Evolutionary conservation across 2,113 vertebrate species (phyloP).

Genomic region (Turnix velox): DNA sequence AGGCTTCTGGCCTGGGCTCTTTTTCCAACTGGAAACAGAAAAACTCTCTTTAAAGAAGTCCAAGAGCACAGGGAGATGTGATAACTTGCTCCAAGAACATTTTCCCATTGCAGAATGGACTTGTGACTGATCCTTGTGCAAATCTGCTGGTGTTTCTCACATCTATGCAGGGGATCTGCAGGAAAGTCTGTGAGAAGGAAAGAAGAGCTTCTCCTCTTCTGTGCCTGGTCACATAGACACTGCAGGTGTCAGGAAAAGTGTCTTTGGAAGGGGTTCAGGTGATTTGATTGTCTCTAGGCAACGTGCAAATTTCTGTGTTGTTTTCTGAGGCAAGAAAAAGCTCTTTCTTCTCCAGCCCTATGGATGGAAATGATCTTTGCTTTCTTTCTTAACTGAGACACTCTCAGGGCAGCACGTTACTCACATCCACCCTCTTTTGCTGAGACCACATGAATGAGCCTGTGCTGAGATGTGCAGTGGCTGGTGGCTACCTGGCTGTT

Average conservation of each 20-base stretch:
- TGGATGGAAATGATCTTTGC: neutral
- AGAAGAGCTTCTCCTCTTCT: neutral
- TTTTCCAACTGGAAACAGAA: neutral
- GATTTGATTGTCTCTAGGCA: neutral
- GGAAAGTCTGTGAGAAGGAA: neutral
- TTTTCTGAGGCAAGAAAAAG: neutral
- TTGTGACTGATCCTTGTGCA: neutral
- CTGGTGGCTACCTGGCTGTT: neutral
- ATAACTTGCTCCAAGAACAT: neutral
- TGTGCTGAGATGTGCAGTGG: neutral
- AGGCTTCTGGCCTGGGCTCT: neutral
- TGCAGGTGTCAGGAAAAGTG: neutral
- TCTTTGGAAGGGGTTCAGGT: neutral
- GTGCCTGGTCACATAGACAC: neutral
- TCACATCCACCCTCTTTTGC: neutral
- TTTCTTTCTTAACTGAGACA: neutral
- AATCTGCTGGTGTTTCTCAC: neutral
- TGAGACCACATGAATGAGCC: neutral
- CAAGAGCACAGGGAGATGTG: neutral
- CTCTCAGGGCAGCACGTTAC: neutral
- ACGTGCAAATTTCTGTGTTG: neutral
- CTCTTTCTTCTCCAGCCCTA: neutral
- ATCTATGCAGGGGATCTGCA: neutral
- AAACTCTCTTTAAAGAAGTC: neutral
- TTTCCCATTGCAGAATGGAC: neutral